Base-by-base conservation (phyloP, 2,797 vertebrate species). In the Labroides dimidiatus region DNA sequence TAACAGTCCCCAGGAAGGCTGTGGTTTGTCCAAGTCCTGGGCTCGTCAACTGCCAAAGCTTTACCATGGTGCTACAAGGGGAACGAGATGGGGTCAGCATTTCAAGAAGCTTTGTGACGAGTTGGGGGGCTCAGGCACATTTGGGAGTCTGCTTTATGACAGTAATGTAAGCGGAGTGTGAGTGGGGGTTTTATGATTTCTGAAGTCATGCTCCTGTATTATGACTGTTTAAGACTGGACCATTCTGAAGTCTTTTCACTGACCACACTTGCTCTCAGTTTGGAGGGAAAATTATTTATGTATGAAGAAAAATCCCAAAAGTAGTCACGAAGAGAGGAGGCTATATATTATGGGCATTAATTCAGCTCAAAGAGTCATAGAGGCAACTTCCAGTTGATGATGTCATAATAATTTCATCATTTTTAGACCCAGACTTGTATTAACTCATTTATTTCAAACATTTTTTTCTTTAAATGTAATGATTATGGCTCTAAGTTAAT, bases 121-220 rank as follows among this genome's bases (percentile, higher is more conserved):
- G 70, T 80, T 63, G 80, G 87, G 71, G 71, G n/a, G n/a, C n/a
- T n/a, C n/a, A n/a, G n/a, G n/a, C n/a, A n/a, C n/a, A n/a, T n/a
- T n/a, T n/a, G n/a, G n/a, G n/a, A n/a, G n/a, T n/a, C 23, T 52
- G 62, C 65, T 90, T 90, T 86, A 80, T 82, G 81, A 81, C 86
- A 77, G 68, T 61, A 78, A 87, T 88, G 85, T 84, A 82, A 84
- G 81, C 79, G 64, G 47, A 72, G 72, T 47, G 44, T 59, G 72
- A 81, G 76, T 72, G 56, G 30, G 63, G 63, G 45, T 70, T 90
- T 90, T 86, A 86, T 70, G 73, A 80, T 80, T 76, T 80, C 82
- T 90, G 84, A 90, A 68, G 85, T 91, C 80, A 89, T 81, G 54
- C 55, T 53, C 64, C 72, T 42, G 37, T 81, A 65, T 88, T 82